phyloP scores from a whole-genome alignment of 2,797 vertebrate species.

The Anabas testudineus region DNA sequence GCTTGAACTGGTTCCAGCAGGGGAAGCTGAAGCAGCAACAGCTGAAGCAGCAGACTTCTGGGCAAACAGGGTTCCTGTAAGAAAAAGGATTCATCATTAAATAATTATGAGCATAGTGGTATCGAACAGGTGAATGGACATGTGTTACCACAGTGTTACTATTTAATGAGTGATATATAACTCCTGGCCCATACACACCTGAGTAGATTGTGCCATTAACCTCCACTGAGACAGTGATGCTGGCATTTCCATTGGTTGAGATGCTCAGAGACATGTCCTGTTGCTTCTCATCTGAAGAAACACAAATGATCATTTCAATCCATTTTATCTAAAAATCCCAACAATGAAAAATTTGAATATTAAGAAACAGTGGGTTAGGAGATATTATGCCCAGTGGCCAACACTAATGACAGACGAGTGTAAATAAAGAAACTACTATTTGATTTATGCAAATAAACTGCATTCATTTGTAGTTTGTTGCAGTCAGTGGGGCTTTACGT shows the following conservation, averaged over 20 bases:
- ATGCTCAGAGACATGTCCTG: constrained; percentile 91
- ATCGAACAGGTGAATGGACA: not conserved
- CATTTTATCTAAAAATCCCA: not conserved
- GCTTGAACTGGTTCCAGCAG: constrained; percentile 86
- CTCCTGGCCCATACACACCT: constrained; percentile 78
- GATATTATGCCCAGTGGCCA: not conserved
- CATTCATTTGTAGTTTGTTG: no score
- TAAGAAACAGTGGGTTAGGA: not conserved
- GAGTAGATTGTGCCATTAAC: constrained; percentile 95
- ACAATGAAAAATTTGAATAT: not conserved
- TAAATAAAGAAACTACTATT: not conserved
- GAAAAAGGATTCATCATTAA: not conserved
- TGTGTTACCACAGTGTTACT: not conserved
- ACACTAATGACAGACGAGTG: not conserved
- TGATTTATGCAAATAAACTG: not conserved
- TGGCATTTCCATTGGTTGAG: constrained; percentile 89
- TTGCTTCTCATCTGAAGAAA: constrained; percentile 89
- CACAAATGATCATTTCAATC: not conserved
- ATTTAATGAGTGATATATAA: not conserved
- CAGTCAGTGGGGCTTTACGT: no score
- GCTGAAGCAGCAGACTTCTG: constrained; percentile 87
- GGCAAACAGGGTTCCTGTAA: constrained; percentile 93
- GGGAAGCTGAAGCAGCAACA: constrained; percentile 63
- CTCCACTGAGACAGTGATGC: constrained; percentile 97
- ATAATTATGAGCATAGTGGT: not conserved